phyloP scores from a whole-genome alignment of 2,888 invertebrate genomes.

The Tridacna crocea region DNA sequence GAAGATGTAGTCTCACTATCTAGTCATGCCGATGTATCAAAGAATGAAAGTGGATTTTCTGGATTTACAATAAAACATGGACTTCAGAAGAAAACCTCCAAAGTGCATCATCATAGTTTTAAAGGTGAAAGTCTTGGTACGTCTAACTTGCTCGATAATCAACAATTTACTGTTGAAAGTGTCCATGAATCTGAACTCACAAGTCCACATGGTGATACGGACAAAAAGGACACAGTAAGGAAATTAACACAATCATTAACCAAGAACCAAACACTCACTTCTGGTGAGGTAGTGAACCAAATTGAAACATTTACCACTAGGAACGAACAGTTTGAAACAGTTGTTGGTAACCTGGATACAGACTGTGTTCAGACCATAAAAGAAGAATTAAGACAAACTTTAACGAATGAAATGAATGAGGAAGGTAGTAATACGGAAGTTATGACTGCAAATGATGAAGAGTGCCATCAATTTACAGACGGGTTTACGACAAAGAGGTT shows the following conservation, averaged over 20 bases:
- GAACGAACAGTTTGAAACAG: background rate
- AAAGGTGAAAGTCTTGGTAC: background rate
- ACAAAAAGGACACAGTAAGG: background rate
- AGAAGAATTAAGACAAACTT: background rate
- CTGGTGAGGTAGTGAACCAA: no score
- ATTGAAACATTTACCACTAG: background rate
- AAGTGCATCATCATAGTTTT: constrained; percentile 20
- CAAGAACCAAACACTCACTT: background rate
- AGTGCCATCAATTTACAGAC: background rate
- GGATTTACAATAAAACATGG: constrained; percentile 11
- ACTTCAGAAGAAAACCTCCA: constrained; percentile 2
- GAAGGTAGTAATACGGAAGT: background rate
- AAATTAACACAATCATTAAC: background rate
- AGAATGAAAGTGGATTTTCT: constrained; percentile 1
- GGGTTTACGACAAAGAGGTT: constrained; percentile 12
- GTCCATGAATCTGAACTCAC: constrained; percentile 14
- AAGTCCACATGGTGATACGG: background rate
- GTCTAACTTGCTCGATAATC: background rate
- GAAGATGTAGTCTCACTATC: background rate
- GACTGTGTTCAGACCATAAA: background rate
- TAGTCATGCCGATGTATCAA: background rate
- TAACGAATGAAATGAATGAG: background rate
- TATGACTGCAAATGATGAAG: background rate
- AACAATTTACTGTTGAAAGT: background rate
- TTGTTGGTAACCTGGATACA: background rate